Conservation (phyloP, 2,797 vertebrate genomes). For the Notamacropus eugenii region DNA sequence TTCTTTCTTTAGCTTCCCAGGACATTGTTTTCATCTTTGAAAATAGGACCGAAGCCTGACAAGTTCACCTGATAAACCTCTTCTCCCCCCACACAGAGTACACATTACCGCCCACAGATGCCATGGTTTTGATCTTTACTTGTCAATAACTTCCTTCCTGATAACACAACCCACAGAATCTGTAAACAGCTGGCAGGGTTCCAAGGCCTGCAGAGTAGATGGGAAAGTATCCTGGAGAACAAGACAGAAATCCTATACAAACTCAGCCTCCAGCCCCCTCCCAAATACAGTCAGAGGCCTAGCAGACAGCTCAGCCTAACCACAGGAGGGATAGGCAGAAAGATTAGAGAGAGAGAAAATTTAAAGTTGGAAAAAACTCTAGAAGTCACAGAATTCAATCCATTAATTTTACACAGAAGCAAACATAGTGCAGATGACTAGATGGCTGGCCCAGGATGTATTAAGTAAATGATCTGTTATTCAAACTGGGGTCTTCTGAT, state of each 20-base stretch:
- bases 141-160: constrained; percentile 58
- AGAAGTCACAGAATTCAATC: neutral
- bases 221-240: constrained; percentile 30
- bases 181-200: neutral
- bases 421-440: neutral
- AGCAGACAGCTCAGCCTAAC: neutral
- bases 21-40: constrained; percentile 52
- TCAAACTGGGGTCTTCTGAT: neutral
- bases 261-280: neutral
- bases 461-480: neutral
- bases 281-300: constrained; percentile 12
- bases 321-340: neutral
- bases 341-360: neutral
- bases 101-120: neutral
- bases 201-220: neutral
- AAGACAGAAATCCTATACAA: neutral
- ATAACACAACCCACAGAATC: constrained; percentile 12
- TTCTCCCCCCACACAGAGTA: neutral
- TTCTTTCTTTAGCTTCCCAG: constrained; percentile 32
- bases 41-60: neutral
- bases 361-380: neutral
- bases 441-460: neutral
- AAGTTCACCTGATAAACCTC: neutral
- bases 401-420: neutral
- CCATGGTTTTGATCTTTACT: constrained; percentile 18